phyloP scores from a whole-genome alignment of 2,888 invertebrate species.

The Caenorhabditis sulstoni region DNA sequence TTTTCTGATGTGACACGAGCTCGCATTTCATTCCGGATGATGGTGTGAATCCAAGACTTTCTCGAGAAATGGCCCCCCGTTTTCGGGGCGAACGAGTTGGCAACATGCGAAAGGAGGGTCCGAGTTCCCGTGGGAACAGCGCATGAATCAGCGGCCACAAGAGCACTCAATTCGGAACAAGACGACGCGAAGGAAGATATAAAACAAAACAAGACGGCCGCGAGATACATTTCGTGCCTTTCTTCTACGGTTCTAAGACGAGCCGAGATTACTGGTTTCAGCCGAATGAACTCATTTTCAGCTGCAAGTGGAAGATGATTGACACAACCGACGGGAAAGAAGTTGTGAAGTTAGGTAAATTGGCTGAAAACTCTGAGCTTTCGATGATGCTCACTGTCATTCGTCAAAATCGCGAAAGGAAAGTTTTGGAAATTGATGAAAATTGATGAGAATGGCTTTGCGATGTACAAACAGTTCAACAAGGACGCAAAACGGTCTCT shows the following conservation, averaged over 20 bases:
- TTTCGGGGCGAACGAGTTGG: conserved; percentile 2
- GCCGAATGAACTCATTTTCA: too few species aligned
- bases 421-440: too few species aligned
- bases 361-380: too few species aligned
- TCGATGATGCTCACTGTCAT: too few species aligned
- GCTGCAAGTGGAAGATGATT: too few species aligned
- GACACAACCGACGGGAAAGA: too few species aligned
- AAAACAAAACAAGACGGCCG: conserved; percentile 13
- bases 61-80: not conserved
- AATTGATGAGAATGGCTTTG: too few species aligned
- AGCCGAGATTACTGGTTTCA: too few species aligned
- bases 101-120: not conserved
- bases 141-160: conserved; percentile 28
- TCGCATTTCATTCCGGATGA: conserved; percentile 6
- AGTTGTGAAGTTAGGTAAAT: too few species aligned
- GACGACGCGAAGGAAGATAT: conserved; percentile 6
- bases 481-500: not conserved
- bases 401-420: too few species aligned
- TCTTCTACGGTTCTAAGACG: too few species aligned
- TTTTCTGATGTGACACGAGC: not conserved
- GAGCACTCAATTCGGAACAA: conserved; percentile 33
- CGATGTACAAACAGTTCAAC: not conserved
- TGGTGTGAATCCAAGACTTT: not conserved
- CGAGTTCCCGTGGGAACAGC: conserved; percentile 41
- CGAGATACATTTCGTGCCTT: too few species aligned